A percentile compares a stretch with the other conserved stretches of the same genome.
phyloP scores from a whole-genome alignment of 1,140 invertebrate species.

The Psix sp. region DNA sequence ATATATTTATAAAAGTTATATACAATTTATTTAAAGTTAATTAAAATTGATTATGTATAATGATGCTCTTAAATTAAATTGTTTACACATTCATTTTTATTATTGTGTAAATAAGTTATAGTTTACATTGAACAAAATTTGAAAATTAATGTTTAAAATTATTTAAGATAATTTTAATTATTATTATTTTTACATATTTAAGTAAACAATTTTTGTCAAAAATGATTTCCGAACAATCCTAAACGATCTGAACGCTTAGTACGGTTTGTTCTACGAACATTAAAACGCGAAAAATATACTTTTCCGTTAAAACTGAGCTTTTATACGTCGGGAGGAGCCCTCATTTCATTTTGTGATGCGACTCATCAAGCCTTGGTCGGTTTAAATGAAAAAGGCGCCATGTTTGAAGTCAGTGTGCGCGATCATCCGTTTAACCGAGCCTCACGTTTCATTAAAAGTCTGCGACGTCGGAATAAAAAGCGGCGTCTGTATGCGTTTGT shows the following conservation, averaged over 20 bases:
- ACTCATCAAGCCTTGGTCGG: slow-evolving; percentile 44
- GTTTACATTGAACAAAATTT: too few species aligned
- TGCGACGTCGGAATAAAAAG: slow-evolving; percentile 53
- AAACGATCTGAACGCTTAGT: slow-evolving; percentile 14
- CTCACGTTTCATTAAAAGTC: slow-evolving; percentile 59
- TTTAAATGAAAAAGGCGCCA: slow-evolving; percentile 42
- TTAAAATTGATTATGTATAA: too few species aligned
- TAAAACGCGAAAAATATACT: slow-evolving; percentile 23
- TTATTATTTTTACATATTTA: too few species aligned
- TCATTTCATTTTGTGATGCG: slow-evolving; percentile 34
- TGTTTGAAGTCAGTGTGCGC: slow-evolving; percentile 49
- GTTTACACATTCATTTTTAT: too few species aligned
- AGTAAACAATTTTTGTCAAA: neutral
- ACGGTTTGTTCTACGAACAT: slow-evolving; percentile 8
- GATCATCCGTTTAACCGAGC: slow-evolving; percentile 57
- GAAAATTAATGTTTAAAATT: too few species aligned
- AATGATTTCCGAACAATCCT: neutral
- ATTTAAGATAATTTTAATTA: too few species aligned
- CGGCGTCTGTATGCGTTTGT: slow-evolving; percentile 19
- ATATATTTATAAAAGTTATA: too few species aligned
- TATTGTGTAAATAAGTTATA: too few species aligned
- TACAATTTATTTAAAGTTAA: too few species aligned
- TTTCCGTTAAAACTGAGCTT: slow-evolving; percentile 34
- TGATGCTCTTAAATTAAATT: too few species aligned
- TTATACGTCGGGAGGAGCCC: slow-evolving; percentile 29